Evolutionary conservation across 2,888 invertebrate species (phyloP).

Genomic region (Busseola fusca): DNA sequence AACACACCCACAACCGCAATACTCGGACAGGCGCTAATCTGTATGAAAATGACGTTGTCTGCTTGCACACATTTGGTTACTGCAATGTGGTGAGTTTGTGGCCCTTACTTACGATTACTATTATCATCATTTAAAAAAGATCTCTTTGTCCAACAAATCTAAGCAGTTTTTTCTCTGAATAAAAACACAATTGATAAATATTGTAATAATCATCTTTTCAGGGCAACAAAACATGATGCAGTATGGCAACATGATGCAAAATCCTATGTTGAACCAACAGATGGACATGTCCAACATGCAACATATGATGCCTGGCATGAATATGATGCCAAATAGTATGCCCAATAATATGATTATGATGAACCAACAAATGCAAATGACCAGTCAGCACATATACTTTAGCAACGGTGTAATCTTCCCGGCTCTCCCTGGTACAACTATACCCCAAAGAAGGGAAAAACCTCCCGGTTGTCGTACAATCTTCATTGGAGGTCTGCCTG

Average conservation of each 20-base stretch:
- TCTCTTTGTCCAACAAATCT: neutral
- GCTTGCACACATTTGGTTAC: no score
- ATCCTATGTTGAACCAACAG: slow-evolving; percentile 64
- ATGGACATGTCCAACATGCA: slow-evolving; percentile 66
- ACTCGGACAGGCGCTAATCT: no score
- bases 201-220: slow-evolving; percentile 24
- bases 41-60: no score
- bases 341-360: slow-evolving; percentile 86
- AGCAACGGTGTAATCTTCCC: slow-evolving; percentile 95
- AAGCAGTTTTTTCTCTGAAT: neutral
- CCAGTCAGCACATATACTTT: slow-evolving; percentile 81
- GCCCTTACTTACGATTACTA: no score
- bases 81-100: no score
- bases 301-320: slow-evolving; percentile 62
- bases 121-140: neutral
- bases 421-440: slow-evolving; percentile 94
- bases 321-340: slow-evolving; percentile 75
- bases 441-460: slow-evolving; percentile 94
- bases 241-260: slow-evolving; percentile 64
- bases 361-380: slow-evolving; percentile 69
- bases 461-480: slow-evolving; percentile 97
- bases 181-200: no score
- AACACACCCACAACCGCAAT: neutral
- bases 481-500: slow-evolving; percentile 97
- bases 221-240: slow-evolving; percentile 68